These are phyloP conservation scores for Neolamprologus cancellatus DNA, from an alignment of 2,113 vertebrate species.

Conservation along the genomic window DNA sequence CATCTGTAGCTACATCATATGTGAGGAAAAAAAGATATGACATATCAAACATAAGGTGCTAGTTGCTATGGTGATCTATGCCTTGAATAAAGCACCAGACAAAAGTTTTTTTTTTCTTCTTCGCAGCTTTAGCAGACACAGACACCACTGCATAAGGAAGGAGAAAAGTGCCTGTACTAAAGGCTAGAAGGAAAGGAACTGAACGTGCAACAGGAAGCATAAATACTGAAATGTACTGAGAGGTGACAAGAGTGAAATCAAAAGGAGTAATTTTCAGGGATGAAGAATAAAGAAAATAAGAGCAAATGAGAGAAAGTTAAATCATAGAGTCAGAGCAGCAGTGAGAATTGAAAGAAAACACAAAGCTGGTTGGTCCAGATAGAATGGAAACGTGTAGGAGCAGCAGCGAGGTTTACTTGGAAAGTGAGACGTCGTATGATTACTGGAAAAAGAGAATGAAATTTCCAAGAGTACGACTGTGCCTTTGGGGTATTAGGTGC, in stretches of 20 bases:
- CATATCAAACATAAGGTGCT: neutral
- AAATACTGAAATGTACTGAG: neutral
- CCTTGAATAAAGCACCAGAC: neutral
- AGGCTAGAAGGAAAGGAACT: neutral
- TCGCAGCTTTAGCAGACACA: neutral
- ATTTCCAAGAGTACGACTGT: neutral
- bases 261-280: neutral
- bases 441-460: neutral
- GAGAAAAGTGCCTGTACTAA: neutral
- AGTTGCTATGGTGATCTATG: neutral
- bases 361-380: neutral
- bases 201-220: neutral
- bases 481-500: neutral
- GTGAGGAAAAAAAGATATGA: neutral
- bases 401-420: fast-evolving
- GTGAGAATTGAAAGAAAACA: neutral
- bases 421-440: neutral
- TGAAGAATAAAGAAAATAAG: neutral
- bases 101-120: neutral
- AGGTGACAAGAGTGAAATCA: neutral
- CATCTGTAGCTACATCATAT: neutral
- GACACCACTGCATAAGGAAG: fast-evolving
- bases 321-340: neutral
- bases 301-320: neutral
- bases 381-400: neutral